Conservation (phyloP, 1,140 invertebrate genomes). For the Eumaeus atala region DNA sequence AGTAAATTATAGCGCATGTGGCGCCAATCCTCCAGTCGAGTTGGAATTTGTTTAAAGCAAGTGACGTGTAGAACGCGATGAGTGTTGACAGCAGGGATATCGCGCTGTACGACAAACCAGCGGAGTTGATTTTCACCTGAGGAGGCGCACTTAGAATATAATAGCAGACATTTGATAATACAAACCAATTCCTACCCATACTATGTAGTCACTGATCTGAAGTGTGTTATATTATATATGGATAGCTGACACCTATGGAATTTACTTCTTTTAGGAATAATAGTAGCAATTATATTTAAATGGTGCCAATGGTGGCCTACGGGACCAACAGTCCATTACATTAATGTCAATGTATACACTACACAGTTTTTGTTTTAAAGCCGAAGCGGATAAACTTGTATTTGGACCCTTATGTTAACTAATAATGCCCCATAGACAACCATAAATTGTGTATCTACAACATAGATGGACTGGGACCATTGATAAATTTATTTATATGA, state of each 20-base stretch:
- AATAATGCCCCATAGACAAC: not conserved
- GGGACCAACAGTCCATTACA: too few relatives aligned
- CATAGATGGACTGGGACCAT: too few relatives aligned
- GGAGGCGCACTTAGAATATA: too few relatives aligned
- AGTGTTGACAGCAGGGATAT: constrained; percentile 86
- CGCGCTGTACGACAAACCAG: constrained; percentile 87
- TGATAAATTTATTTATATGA: too few relatives aligned
- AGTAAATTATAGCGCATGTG: constrained; percentile 85
- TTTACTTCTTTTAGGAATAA: too few relatives aligned
- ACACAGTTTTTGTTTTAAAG: too few relatives aligned
- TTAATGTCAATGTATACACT: too few relatives aligned
- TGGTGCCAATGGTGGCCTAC: too few relatives aligned
- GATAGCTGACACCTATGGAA: too few relatives aligned
- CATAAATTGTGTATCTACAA: not conserved
- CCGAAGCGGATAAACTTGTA: not conserved
- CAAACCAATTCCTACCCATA: not conserved
- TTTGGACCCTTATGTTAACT: not conserved
- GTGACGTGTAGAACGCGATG: constrained; percentile 83
- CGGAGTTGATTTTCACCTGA: constrained; percentile 81
- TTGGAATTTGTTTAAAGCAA: constrained; percentile 86
- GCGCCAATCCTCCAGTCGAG: constrained; percentile 85
- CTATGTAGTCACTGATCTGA: too few relatives aligned
- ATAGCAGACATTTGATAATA: constrained; percentile 8
- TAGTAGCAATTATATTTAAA: too few relatives aligned
- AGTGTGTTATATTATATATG: too few relatives aligned